A percentile compares a stretch with the other conserved stretches of the same genome.
These are phyloP conservation scores for Dyspetes luteomarginatus DNA, from an alignment of 2,888 invertebrate species.

Conservation along the genomic window DNA sequence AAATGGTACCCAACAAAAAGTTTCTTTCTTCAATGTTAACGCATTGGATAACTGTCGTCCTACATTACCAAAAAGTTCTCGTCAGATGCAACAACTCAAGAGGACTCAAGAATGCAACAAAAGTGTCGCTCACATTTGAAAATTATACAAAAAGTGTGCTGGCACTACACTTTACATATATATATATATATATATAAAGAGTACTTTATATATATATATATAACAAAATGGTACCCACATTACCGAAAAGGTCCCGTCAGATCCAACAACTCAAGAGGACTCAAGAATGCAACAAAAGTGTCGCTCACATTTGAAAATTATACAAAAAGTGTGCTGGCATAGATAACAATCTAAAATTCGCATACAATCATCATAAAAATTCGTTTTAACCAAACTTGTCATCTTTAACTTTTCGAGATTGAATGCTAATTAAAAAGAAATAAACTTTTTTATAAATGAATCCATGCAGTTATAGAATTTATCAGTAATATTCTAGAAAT, in stretches of 20 bases:
- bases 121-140: background rate
- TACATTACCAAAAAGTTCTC: constrained; percentile 40
- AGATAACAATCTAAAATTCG: no score
- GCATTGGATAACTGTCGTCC: constrained; percentile 46
- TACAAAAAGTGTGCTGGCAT: background rate
- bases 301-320: background rate
- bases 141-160: background rate
- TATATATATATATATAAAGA: background rate
- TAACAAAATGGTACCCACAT: constrained; percentile 9
- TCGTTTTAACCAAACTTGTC: no score
- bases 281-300: constrained; percentile 1
- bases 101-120: constrained; percentile 3
- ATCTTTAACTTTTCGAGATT: no score
- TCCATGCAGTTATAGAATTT: no score
- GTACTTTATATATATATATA: no score
- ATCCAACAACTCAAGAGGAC: constrained; percentile 14
- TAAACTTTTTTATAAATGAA: no score
- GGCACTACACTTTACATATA: background rate
- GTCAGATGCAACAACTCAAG: constrained; percentile 29
- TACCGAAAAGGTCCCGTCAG: constrained; percentile 43
- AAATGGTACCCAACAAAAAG: constrained; percentile 19
- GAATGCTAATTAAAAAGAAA: no score
- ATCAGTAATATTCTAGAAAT: no score
- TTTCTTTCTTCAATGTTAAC: constrained; percentile 41
- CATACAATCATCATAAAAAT: no score